These are phyloP conservation scores for Anguilla pacifica DNA, from an alignment of 2,797 vertebrate genomes.

Conservation along the genomic window DNA sequence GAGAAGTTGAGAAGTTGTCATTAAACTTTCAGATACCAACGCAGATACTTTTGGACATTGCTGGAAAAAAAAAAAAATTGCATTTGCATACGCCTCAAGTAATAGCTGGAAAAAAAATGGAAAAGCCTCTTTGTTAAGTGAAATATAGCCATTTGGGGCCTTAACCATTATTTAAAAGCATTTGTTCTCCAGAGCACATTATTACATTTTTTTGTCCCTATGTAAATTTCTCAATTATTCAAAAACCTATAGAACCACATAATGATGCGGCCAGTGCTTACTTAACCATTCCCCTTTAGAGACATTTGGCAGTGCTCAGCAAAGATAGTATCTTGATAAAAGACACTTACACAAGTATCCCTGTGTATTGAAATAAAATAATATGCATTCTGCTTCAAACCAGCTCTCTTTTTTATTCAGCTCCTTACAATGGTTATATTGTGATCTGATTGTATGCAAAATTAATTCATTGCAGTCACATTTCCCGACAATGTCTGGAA, in stretches of 20 bases:
- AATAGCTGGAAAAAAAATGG: not conserved
- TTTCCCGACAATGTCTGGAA: slow-evolving; percentile 46
- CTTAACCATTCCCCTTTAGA: slow-evolving; percentile 66
- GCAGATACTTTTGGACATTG: not conserved
- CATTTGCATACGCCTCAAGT: not conserved
- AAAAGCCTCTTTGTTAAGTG: slow-evolving; percentile 42
- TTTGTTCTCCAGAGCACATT: slow-evolving; percentile 55
- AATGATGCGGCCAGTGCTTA: slow-evolving; percentile 65
- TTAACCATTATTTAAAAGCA: slow-evolving; percentile 61
- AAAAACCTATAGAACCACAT: slow-evolving; percentile 58
- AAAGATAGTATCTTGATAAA: slow-evolving; percentile 62
- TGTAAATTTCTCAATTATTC: slow-evolving; percentile 70
- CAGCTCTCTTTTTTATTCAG: slow-evolving; percentile 42
- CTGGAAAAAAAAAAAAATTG: not conserved
- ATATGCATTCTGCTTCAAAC: slow-evolving; percentile 11
- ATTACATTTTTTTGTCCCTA: slow-evolving; percentile 66
- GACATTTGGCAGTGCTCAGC: slow-evolving; percentile 64
- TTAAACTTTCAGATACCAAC: not conserved
- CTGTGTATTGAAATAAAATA: slow-evolving; percentile 50
- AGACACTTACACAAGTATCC: slow-evolving; percentile 55
- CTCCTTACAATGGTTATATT: slow-evolving; percentile 7
- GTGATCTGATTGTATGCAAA: slow-evolving; percentile 37
- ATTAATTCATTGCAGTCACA: slow-evolving; percentile 45
- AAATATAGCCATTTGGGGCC: slow-evolving; percentile 45
- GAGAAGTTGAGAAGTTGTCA: not conserved